These are phyloP conservation scores for Dipodomys merriami DNA, from an alignment of 2,113 vertebrate genomes.

Conservation along the genomic window DNA sequence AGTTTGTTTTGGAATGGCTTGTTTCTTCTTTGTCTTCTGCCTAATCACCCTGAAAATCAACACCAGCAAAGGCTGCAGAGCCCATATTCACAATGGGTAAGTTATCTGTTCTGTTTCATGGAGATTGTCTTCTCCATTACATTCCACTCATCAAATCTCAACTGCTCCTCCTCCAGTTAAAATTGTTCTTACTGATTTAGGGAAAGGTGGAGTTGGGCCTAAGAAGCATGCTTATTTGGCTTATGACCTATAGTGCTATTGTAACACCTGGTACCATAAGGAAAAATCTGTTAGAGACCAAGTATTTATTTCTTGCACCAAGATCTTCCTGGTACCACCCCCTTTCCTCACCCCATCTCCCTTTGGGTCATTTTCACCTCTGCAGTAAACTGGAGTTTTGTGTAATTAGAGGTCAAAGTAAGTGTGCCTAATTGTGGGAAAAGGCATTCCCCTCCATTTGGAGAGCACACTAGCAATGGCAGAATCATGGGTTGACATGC, in stretches of 20 bases:
- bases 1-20: constrained; percentile 98
- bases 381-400: neutral
- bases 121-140: neutral
- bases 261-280: neutral
- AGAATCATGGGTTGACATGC: neutral
- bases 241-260: neutral
- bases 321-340: neutral
- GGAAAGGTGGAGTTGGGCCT: neutral
- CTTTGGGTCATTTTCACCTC: neutral
- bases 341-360: too few relatives aligned
- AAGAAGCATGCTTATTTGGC: too few relatives aligned
- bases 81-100: constrained; percentile 97
- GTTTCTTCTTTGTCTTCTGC: constrained; percentile 95
- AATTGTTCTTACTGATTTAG: neutral
- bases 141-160: rapidly evolving
- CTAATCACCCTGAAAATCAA: constrained; percentile 92
- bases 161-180: neutral
- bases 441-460: constrained; percentile 41
- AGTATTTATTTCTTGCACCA: neutral
- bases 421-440: neutral
- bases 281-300: neutral
- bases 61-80: constrained; percentile 93
- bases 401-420: neutral
- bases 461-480: neutral
- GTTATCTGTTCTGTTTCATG: constrained; percentile 46